Conservation (phyloP, 2,888 invertebrate genomes). For the Dicycla oo region DNA sequence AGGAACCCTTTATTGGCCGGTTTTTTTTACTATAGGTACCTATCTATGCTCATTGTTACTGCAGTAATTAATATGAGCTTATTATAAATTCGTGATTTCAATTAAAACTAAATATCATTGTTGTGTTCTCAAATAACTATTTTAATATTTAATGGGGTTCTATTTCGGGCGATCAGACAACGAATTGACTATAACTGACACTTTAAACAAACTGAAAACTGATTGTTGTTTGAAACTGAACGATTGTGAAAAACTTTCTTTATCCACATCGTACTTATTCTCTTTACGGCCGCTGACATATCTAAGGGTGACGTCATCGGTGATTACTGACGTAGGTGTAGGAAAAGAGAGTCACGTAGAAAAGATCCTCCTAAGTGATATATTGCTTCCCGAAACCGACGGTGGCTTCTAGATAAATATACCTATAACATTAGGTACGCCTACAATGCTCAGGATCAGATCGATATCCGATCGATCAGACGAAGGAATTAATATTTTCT, state of each 20-base stretch:
- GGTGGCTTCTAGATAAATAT: not conserved
- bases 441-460: not conserved
- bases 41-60: not conserved
- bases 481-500: not conserved
- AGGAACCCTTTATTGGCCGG: no score
- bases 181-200: not conserved
- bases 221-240: not conserved
- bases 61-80: constrained; percentile 6
- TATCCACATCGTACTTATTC: not conserved
- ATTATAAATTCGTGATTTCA: constrained; percentile 8
- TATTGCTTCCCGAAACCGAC: not conserved
- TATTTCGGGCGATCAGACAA: not conserved
- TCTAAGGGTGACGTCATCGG: not conserved
- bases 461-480: no score
- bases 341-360: not conserved
- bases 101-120: constrained; percentile 10
- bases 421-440: not conserved
- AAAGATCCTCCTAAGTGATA: not conserved
- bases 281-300: not conserved
- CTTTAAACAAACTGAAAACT: not conserved
- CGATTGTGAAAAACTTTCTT: not conserved
- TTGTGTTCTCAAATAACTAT: constrained; percentile 4
- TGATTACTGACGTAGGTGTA: not conserved
- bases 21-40: no score
- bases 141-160: not conserved